Evolutionary conservation across 1,140 invertebrate genomes (phyloP), one percentile per base, ranked within the genome.

Genomic region (Gonioctena quinquepunctata): DNA sequence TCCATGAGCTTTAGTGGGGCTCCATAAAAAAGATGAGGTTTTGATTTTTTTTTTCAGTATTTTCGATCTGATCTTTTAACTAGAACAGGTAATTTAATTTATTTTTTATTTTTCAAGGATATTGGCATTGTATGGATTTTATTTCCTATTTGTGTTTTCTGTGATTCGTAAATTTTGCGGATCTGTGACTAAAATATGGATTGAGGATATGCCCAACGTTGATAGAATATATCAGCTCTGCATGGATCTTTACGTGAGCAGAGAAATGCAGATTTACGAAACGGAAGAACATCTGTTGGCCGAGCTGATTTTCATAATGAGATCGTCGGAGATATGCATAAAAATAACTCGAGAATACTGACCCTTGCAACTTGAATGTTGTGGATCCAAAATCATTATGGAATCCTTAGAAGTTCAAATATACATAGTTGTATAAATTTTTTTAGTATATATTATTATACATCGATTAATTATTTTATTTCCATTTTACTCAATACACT

Each of bases 271-370:
- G 26, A 59, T 64, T 54, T 70, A 56, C 59, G 68, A 70, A 8
- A 50, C 70, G 8, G 72, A 74, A 68, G 68, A 74, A 66, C 59
- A 70, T 7, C 33, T 74, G 7, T 74, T 28, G 22, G 27, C 68
- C 2, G 25, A 70, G 60, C 23, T 74, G n/a, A 64, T 74, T 19
- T 74, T 74, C 19, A 68, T 74, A 25, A 74, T 74, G 68, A 42
- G 72, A 61, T 74, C 72, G 19, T 26, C 65, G 28, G 72, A 74
- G 26, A 42, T 65, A 3, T 54, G 66, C n/a, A 70, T 74, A 11
- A 74, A 70, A 61, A 11, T 74, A 6, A 65, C 59, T 16, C 70
- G 72, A 59, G n/a, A n/a, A n/a, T n/a, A n/a, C n/a, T n/a, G n/a
- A n/a, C n/a, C n/a, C n/a, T n/a, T n/a, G n/a, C n/a, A n/a, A n/a